Evolutionary conservation across 30 jellyfish, hydroid and myxozoan genomes (phyloP), one percentile per base, ranked within the genome.

Genomic region (Rhopilema esculentum): DNA sequence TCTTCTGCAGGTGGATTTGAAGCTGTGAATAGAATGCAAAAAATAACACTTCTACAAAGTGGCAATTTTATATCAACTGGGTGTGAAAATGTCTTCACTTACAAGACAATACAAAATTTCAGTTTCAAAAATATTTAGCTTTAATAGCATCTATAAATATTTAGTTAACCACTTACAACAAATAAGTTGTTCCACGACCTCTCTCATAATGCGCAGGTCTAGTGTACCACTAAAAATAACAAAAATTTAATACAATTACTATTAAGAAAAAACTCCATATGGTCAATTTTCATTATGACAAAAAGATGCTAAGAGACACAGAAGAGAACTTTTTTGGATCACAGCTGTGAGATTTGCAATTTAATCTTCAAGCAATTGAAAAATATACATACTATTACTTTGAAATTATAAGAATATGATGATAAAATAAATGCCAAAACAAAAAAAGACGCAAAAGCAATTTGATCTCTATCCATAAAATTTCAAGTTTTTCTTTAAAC

Each of bases 1-100:
- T 86, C 91, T 49, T 88, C 98, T 0, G 91, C 86, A 4, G 97
- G 96, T 25, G 98, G 97, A 52, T 80, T 88, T 4, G 92, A 28
- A 29, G 96, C 88, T 71, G 86, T 31, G 40, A 53, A 33, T 17
- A 7, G 69, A 33, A 73, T 21, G 6, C 17, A 65, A n/a, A n/a
- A 27, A 51, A 31, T 22, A 19, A 23, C 25, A 19, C 57, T 28
- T 16, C 18, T 7, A 22, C 31, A 9, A 6, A 16, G 29, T 1
- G 15, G 49, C 0, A 27, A 71, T 16, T 8, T 0, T 15, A 1
- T 1, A 68, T 68, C 64, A 68, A 16, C 50, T 17, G 32, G 16
- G 32, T 40, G 57, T 6, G 12, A 40, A 6, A 2, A 40, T 40
- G 57, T 40, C 9, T 2, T 2, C 6, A 12, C 57, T 40, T 40